Percentiles rank a stretch among this genome's conserved stretches.
These are phyloP conservation scores for Meriones unguiculatus DNA, from an alignment of 2,113 vertebrate species.

Conservation along the genomic window DNA sequence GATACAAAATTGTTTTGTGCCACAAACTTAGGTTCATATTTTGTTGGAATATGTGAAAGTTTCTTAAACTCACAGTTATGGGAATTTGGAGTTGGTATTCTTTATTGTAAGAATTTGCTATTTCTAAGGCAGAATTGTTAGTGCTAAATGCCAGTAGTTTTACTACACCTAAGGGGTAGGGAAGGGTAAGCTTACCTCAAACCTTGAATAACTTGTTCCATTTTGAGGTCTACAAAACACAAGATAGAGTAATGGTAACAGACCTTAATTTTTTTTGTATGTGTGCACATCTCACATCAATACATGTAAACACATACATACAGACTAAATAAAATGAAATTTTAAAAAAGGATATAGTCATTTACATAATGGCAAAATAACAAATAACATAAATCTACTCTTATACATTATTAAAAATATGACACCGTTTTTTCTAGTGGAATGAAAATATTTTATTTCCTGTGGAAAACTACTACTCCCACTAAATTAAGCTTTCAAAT, in stretches of 20 bases:
- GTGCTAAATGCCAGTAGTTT: background rate
- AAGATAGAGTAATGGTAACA: background rate
- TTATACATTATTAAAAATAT: background rate
- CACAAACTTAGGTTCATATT: background rate
- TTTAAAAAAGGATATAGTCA: background rate
- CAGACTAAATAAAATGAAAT: background rate
- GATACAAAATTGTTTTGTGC: background rate
- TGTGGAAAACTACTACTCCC: background rate
- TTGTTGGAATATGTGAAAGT: background rate
- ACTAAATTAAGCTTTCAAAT: background rate
- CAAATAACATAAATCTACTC: background rate
- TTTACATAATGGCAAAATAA: background rate
- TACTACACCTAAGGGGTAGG: background rate
- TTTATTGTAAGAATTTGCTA: rapidly evolving
- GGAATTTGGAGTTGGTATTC: rapidly evolving
- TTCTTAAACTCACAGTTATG: background rate
- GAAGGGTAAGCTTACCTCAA: background rate
- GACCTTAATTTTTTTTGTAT: background rate
- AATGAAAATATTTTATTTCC: background rate
- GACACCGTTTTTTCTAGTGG: background rate
- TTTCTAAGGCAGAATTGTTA: background rate
- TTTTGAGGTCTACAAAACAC: background rate
- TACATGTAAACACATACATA: background rate
- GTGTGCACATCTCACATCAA: background rate
- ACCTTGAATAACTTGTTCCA: background rate